phyloP scores from a whole-genome alignment of 1,140 invertebrate species.

The Drosophila bipectinata region DNA sequence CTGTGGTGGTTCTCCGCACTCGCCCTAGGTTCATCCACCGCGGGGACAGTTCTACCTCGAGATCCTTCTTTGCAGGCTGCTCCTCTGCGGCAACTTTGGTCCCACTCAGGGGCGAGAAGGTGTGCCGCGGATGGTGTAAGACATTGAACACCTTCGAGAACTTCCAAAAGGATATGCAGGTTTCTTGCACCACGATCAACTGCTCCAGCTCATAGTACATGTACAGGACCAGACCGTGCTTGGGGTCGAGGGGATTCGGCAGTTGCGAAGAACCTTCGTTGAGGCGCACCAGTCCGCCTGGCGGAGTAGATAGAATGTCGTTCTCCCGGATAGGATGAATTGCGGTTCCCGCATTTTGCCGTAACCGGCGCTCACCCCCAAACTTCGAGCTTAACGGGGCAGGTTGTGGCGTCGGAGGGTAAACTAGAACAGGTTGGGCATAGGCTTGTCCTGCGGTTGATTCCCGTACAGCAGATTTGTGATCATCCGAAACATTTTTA shows the following conservation, averaged over 20 bases:
- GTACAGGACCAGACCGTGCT: conserved; percentile 66
- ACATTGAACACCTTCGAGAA: conserved; percentile 70
- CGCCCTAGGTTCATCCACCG: conserved; percentile 57
- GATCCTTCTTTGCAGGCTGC: neutral
- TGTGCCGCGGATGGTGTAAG: conserved; percentile 30
- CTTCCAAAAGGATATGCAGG: conserved; percentile 73
- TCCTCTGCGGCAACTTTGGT: neutral
- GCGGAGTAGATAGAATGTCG: conserved; percentile 22
- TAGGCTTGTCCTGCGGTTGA: neutral
- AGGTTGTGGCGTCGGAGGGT: conserved; percentile 21
- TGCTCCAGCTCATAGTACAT: conserved; percentile 78
- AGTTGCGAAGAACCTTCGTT: conserved; percentile 21
- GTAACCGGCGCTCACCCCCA: conserved; percentile 7
- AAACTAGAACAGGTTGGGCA: conserved; percentile 27
- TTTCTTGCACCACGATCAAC: conserved; percentile 75
- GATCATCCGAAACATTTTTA: neutral
- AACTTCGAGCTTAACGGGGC: conserved; percentile 4
- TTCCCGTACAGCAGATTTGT: neutral
- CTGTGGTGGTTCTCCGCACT: conserved; percentile 44
- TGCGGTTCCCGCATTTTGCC: conserved; percentile 25
- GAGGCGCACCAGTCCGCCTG: conserved; percentile 45
- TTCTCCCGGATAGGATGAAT: neutral
- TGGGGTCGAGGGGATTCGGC: conserved; percentile 65
- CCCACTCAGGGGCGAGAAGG: neutral
- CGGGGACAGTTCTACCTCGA: neutral